Percentiles rank a stretch among this genome's conserved stretches.
These are phyloP conservation scores for Festucalex cinctus DNA, from an alignment of 2,113 vertebrate genomes.

Conservation along the genomic window DNA sequence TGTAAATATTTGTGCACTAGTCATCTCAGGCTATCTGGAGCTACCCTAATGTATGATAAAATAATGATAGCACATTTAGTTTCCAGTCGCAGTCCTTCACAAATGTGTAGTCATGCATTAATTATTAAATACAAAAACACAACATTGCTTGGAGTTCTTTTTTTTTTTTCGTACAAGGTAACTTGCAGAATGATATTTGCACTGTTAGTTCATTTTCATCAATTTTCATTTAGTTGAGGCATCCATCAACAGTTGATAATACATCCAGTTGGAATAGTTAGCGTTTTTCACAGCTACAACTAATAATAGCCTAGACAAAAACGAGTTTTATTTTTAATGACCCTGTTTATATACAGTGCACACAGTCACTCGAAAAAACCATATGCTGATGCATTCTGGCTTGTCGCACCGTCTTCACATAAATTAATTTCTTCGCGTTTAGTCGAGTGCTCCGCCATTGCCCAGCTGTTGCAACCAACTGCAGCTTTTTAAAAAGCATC, in stretches of 20 bases:
- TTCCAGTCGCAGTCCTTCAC: neutral
- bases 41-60: neutral
- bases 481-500: slow-evolving; percentile 45
- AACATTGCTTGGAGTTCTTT: neutral
- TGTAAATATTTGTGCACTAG: neutral
- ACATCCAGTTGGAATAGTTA: neutral
- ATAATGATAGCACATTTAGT: neutral
- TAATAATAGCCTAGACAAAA: neutral
- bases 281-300: slow-evolving; percentile 2
- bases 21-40: neutral
- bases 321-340: slow-evolving; percentile 14
- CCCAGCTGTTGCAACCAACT: slow-evolving; percentile 54
- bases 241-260: neutral
- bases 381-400: slow-evolving; percentile 37
- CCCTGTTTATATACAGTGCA: slow-evolving; percentile 31
- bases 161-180: neutral
- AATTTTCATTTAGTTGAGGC: too few species aligned
- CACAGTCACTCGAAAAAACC: slow-evolving; percentile 23
- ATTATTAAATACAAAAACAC: neutral
- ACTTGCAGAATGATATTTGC: neutral
- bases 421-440: slow-evolving; percentile 49
- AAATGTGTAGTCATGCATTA: neutral
- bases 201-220: too few species aligned
- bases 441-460: slow-evolving; percentile 36
- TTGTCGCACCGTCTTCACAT: slow-evolving; percentile 43